Percentiles rank a stretch among this genome's conserved stretches.
phyloP scores from a whole-genome alignment of 1,140 invertebrate genomes.

The Neotoxoptera formosana region DNA sequence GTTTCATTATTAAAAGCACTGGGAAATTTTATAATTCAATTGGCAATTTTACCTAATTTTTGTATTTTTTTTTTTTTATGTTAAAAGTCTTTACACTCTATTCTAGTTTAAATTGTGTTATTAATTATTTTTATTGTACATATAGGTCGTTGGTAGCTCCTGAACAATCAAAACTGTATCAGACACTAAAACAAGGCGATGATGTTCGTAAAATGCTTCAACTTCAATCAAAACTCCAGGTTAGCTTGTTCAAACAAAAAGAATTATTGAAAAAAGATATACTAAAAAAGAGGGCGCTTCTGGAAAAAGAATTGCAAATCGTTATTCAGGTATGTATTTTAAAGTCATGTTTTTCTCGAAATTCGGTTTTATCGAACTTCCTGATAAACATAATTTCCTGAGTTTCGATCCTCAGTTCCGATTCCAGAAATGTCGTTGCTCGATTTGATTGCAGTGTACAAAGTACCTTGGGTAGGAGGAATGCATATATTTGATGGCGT shows the following conservation, averaged over 20 bases:
- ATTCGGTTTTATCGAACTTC: constrained; percentile 51
- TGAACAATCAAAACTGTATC: constrained; percentile 62
- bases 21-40: neutral
- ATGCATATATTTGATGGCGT: neutral
- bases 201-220: constrained; percentile 54
- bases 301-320: constrained; percentile 90
- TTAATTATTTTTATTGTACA: neutral
- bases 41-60: neutral
- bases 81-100: neutral
- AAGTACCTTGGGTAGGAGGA: neutral
- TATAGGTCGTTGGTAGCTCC: constrained; percentile 46
- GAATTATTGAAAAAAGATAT: constrained; percentile 94
- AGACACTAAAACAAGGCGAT: constrained; percentile 60
- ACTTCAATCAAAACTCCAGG: constrained; percentile 65
- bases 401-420: constrained; percentile 56
- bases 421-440: constrained; percentile 53
- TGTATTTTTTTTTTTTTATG: neutral
- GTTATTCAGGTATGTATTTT: constrained; percentile 78
- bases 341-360: constrained; percentile 53
- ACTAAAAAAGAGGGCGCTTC: constrained; percentile 83
- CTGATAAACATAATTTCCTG: constrained; percentile 49
- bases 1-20: neutral
- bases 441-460: constrained; percentile 36
- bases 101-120: neutral
- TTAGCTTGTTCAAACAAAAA: constrained; percentile 81